Conservation (phyloP, 1,140 invertebrate species). For the Cydia amplana region DNA sequence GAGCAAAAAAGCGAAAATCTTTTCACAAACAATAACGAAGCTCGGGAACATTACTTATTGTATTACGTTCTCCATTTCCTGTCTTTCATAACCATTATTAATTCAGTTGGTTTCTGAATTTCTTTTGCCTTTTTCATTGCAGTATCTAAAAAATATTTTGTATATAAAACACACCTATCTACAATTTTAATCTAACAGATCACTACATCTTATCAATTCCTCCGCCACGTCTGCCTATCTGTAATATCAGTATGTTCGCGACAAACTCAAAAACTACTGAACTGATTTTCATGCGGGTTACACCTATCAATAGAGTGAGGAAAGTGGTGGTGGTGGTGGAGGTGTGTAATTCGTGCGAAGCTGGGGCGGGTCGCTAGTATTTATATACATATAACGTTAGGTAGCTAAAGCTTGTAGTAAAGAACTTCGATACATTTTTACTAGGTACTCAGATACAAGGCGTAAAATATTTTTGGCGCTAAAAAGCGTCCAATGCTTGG, state of each 20-base stretch:
- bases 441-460: conserved; percentile 3
- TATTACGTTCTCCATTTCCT: conserved; percentile 4
- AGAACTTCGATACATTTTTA: conserved; percentile 21
- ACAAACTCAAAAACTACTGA: too few relatives aligned
- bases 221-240: too few relatives aligned
- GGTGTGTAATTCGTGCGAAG: too few relatives aligned
- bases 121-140: neutral
- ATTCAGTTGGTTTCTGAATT: neutral
- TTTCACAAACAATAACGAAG: conserved; percentile 24
- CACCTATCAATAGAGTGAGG: too few relatives aligned
- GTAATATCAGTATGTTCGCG: too few relatives aligned
- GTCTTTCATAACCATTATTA: neutral
- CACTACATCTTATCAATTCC: too few relatives aligned
- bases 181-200: too few relatives aligned
- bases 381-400: neutral
- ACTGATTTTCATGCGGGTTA: too few relatives aligned
- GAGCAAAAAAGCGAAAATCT: conserved; percentile 24
- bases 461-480: conserved; percentile 48
- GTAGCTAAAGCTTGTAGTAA: neutral
- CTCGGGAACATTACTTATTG: neutral
- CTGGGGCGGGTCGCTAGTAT: too few relatives aligned
- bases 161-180: too few relatives aligned
- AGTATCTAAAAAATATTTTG: neutral
- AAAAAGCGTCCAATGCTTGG: conserved; percentile 49
- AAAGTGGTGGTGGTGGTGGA: too few relatives aligned